A percentile compares a stretch with the other conserved stretches of the same genome.
Evolutionary conservation across 2,888 invertebrate genomes (phyloP).

Genomic region (Darwinula stevensoni): DNA sequence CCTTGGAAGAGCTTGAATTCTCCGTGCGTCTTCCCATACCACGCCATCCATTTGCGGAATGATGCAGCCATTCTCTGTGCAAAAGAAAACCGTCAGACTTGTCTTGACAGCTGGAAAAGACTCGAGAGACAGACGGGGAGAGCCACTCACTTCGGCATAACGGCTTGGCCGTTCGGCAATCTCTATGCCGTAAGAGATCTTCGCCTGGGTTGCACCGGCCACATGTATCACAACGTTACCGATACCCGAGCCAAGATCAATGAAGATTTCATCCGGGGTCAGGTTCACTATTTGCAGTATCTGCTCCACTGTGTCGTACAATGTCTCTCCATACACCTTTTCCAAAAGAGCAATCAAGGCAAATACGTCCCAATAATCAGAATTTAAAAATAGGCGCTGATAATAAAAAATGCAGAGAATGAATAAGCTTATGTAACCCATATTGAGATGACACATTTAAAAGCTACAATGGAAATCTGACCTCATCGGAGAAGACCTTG

Average conservation of each 20-base stretch:
- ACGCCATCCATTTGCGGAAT: conserved; percentile 84
- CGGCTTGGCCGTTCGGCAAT: conserved; percentile 84
- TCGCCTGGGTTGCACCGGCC: conserved; percentile 78
- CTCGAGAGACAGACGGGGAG: too few species aligned
- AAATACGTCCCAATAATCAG: neutral
- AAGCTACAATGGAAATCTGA: neutral
- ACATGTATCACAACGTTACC: conserved; percentile 96
- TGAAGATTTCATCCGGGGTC: conserved; percentile 75
- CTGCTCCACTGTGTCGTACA: conserved; percentile 83
- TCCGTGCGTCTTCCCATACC: conserved; percentile 85
- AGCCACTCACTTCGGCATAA: conserved; percentile 49
- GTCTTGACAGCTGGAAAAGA: too few species aligned
- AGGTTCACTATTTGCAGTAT: conserved; percentile 92
- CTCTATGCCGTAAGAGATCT: conserved; percentile 81
- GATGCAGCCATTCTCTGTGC: conserved; percentile 36
- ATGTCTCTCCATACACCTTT: conserved; percentile 91
- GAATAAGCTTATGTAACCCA: neutral
- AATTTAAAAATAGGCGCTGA: neutral
- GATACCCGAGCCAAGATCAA: conserved; percentile 93
- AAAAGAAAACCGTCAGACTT: too few species aligned
- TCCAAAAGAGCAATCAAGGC: too few species aligned
- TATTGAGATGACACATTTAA: neutral
- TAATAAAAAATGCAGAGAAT: neutral
- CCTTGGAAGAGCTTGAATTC: conserved; percentile 76
- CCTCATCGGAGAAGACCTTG: conserved; percentile 84